Evolutionary conservation across 2,113 vertebrate species (phyloP), one percentile per base, ranked within the genome.

Genomic region (Poicephalus meyeri): DNA sequence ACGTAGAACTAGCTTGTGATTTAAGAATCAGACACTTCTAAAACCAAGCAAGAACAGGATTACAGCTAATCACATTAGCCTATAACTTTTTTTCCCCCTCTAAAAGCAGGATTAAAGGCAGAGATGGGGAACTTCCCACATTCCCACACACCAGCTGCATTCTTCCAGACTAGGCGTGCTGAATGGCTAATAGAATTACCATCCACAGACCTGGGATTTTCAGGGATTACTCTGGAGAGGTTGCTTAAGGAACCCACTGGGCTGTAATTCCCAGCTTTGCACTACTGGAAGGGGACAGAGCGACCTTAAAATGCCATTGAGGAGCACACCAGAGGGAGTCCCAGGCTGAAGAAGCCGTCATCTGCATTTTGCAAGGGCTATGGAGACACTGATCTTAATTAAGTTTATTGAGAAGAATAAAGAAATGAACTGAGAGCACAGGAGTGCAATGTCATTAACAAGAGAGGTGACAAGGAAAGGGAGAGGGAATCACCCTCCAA

Each of bases 11-110:
- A 89, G 41, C n/a, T 70, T 63, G n/a, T 1, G 7, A 92, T 87
- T 92, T 80, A 91, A 29, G 80, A 93, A 88, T 91, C 82, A 88
- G 74, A 74, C 86, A 69, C 69, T 87, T 73, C 73, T 89, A 91
- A 96, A 91, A 91, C 70, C 77, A 89, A 88, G 47, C 20, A 90
- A 94, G 88, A 97, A 96, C 49, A 74, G 83, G 90, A 96, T 96
- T 96, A 96, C 15, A 93, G 83, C 49, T 96, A 96, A 97, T 96
- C 92, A 76, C 74, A 96, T 96, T 95, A 96, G 78, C 70, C 49
- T 85, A 1, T 76, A 96, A 91, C 80, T 63, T 84, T 95, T 95
- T 88, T 25, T 58, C 4, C 28, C n/a, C 39, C 53, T 74, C 79
- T 92, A 93, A 96, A 93, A 92, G 65, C 25, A 93, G 90, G 91